Base-by-base conservation (phyloP, 2,888 invertebrate genomes). In the Drosophila antonietae region DNA sequence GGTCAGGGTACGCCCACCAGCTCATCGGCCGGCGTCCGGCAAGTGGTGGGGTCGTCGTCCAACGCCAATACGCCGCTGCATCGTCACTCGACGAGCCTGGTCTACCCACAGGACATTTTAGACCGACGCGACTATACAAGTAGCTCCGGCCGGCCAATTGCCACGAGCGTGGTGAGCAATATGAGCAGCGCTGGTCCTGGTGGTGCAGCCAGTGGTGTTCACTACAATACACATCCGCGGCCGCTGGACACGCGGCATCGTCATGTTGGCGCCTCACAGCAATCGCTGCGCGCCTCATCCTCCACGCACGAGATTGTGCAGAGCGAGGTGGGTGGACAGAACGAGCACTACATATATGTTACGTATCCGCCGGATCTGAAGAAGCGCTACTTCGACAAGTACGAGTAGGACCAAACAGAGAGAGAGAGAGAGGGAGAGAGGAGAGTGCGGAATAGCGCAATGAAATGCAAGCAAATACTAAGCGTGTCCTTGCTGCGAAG, bases 321-420 rank as follows among this genome's bases (percentile, higher is more conserved):
- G 93, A 91, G 91, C 87, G 94, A 94, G 87, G 88, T 93, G 69
- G 65, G 92, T 63, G 94, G 94, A 69, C 94, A 94, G 90, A 95
- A 95, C 92, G 96, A 96, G 93, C 96, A 96, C 92, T 97, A 97
- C 93, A 97, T 97, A 90, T 97, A 97, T 93, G 97, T 97, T 83
- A 96, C 96, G 61, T 97, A 97, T 94, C 97, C 97, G 81, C 97
- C 97, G 44, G 97, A 97, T 93, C 94, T 97, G 75, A 97, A 97
- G 93, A 95, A 97, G 88, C 94, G 97, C 78, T 94, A 97, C 88
- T 94, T 97, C 83, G 97, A 97, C 94, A 91, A 91, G 79, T 91
- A 91, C 81, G 91, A 92, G 84, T 92, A 78, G 64, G 43, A 44
- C 20, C 57, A 28, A 55, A 55, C 31, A n/a, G 35, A 47, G 31